Conservation (phyloP, 1,140 invertebrate species). For the Hetaerina americana region DNA sequence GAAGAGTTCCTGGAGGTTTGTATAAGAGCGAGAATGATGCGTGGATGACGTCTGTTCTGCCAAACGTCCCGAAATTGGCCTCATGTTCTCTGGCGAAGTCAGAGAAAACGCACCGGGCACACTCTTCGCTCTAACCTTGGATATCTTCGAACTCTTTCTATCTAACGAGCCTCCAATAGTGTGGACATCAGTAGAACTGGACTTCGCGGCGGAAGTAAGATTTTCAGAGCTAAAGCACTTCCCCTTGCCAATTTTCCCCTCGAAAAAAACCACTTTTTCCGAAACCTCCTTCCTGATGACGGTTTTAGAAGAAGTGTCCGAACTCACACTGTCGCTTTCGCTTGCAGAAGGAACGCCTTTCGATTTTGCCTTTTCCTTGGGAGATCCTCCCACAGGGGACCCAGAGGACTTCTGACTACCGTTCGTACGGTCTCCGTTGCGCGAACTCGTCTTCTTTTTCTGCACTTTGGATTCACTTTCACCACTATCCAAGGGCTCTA, state of each 20-base stretch:
- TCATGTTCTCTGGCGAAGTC: too few relatives aligned
- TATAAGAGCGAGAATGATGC: constrained; percentile 46
- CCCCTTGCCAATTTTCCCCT: constrained; percentile 46
- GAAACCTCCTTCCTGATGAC: constrained; percentile 50
- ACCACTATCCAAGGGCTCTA: constrained; percentile 30
- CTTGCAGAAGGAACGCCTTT: constrained; percentile 31
- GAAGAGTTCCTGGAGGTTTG: constrained; percentile 62
- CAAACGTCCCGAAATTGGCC: too few relatives aligned
- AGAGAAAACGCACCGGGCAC: too few relatives aligned
- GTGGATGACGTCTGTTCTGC: background rate
- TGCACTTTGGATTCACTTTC: constrained; percentile 28
- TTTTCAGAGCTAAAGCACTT: too few relatives aligned
- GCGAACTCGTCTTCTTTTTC: constrained; percentile 20
- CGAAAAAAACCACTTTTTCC: constrained; percentile 67
- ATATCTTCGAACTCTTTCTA: too few relatives aligned
- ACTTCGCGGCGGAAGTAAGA: too few relatives aligned
- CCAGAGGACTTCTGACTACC: background rate
- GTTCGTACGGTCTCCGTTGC: background rate
- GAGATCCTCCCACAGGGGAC: background rate
- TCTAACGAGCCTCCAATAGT: constrained; percentile 19
- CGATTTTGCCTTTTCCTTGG: background rate
- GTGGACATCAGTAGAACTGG: constrained; percentile 23
- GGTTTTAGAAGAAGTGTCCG: constrained; percentile 50
- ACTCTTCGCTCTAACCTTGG: too few relatives aligned
- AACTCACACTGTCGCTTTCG: constrained; percentile 46